These are phyloP conservation scores for Drosophila ogumai DNA, from an alignment of 1,140 invertebrate species.

Conservation along the genomic window DNA sequence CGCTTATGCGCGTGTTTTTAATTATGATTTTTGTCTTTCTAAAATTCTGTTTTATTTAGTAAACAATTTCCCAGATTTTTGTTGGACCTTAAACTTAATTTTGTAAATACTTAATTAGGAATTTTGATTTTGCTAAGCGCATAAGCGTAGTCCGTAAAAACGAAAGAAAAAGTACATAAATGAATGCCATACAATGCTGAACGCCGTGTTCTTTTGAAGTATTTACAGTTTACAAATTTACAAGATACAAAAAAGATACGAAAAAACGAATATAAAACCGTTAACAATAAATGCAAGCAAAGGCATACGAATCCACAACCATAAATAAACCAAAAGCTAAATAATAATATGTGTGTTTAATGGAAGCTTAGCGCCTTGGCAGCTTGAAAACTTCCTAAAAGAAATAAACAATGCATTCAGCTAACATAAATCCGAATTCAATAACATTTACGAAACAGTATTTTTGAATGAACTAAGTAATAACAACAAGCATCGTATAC, in stretches of 20 bases:
- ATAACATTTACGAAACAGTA: constrained; percentile 73
- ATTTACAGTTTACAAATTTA: constrained; percentile 84
- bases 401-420: constrained; percentile 42
- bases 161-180: constrained; percentile 12
- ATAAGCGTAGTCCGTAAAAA: constrained; percentile 10
- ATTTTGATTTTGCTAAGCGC: background rate
- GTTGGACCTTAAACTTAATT: background rate
- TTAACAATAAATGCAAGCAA: constrained; percentile 13
- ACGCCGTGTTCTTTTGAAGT: constrained; percentile 71
- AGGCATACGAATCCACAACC: constrained; percentile 1
- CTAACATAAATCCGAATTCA: constrained; percentile 52
- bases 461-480: constrained; percentile 56
- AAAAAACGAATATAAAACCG: constrained; percentile 33
- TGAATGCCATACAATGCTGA: constrained; percentile 59
- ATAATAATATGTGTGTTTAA: constrained; percentile 13
- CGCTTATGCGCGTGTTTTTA: constrained; percentile 3
- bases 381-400: constrained; percentile 36
- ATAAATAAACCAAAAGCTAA: constrained; percentile 1
- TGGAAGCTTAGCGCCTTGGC: constrained; percentile 50
- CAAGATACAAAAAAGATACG: constrained; percentile 38
- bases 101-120: constrained; percentile 8
- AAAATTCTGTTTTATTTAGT: background rate
- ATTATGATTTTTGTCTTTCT: background rate
- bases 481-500: constrained; percentile 46
- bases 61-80: background rate